These are phyloP conservation scores for Haliclystus octoradiatus DNA, from an alignment of 30 jellyfish, hydroid and myxozoan genomes.

Conservation along the genomic window DNA sequence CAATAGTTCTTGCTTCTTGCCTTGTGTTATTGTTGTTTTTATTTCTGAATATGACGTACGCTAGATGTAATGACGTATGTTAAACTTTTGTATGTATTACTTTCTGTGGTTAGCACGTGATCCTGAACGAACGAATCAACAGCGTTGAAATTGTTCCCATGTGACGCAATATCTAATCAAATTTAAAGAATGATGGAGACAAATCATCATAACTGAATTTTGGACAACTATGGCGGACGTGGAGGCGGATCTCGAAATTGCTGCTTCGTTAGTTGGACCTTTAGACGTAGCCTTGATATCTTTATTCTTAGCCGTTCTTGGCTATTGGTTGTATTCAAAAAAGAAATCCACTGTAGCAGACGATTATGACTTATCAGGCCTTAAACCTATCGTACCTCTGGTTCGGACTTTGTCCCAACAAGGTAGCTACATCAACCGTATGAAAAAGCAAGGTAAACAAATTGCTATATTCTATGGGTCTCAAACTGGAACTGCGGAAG, in stretches of 20 bases:
- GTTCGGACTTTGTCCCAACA: slow-evolving; percentile 5
- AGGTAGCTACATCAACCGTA: neutral
- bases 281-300: slow-evolving; percentile 35
- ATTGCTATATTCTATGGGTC: slow-evolving; percentile 92
- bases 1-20: no score
- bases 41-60: no score
- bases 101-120: no score
- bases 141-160: no score
- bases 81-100: no score
- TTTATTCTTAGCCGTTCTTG: slow-evolving; percentile 32
- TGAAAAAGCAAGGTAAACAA: slow-evolving; percentile 25
- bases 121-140: no score
- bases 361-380: slow-evolving; percentile 29
- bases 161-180: no score
- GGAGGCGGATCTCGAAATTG: neutral
- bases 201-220: no score
- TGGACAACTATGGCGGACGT: neutral
- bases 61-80: no score
- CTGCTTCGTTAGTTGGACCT: slow-evolving; percentile 44
- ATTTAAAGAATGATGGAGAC: no score
- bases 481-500: slow-evolving; percentile 98
- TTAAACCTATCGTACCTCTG: slow-evolving; percentile 23
- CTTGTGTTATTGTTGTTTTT: no score
- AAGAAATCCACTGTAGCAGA: slow-evolving; percentile 8
- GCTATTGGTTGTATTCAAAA: slow-evolving; percentile 43